These are phyloP conservation scores for Notoglanidium macrostoma DNA, from an alignment of 2,797 vertebrate species.

Conservation along the genomic window DNA sequence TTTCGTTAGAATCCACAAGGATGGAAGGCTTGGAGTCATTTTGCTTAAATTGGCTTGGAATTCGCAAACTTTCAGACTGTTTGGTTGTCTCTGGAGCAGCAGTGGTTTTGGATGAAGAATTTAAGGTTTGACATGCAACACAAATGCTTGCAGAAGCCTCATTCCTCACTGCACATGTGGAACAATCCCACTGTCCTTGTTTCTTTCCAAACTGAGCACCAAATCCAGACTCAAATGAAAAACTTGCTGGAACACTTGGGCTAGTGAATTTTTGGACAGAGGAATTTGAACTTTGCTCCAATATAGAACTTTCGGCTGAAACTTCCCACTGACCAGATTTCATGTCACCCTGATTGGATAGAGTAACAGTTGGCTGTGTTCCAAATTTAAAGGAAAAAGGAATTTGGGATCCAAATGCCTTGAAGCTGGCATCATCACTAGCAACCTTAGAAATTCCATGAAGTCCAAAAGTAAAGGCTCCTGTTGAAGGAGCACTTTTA, in stretches of 20 bases:
- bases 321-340: conserved; percentile 38
- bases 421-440: conserved; percentile 57
- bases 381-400: conserved; percentile 76
- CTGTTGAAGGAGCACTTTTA: conserved; percentile 63
- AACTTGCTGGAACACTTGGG: neutral
- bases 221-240: conserved; percentile 61
- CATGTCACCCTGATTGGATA: conserved; percentile 64
- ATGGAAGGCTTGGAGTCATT: conserved; percentile 64
- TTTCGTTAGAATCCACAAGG: conserved; percentile 53
- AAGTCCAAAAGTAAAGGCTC: conserved; percentile 66
- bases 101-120: conserved; percentile 46
- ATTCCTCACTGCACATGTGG: conserved; percentile 77
- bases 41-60: conserved; percentile 60
- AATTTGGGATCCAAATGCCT: conserved; percentile 68
- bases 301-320: neutral
- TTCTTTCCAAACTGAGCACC: conserved; percentile 75
- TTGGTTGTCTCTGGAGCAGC: conserved; percentile 43
- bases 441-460: conserved; percentile 46
- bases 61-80: conserved; percentile 50
- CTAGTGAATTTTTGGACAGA: conserved; percentile 23
- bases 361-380: conserved; percentile 36
- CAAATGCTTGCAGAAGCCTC: conserved; percentile 72
- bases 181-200: conserved; percentile 82
- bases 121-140: conserved; percentile 67
- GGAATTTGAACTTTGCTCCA: neutral